These are phyloP conservation scores for Mythimna albipuncta DNA, from an alignment of 2,888 invertebrate genomes.

Conservation along the genomic window DNA sequence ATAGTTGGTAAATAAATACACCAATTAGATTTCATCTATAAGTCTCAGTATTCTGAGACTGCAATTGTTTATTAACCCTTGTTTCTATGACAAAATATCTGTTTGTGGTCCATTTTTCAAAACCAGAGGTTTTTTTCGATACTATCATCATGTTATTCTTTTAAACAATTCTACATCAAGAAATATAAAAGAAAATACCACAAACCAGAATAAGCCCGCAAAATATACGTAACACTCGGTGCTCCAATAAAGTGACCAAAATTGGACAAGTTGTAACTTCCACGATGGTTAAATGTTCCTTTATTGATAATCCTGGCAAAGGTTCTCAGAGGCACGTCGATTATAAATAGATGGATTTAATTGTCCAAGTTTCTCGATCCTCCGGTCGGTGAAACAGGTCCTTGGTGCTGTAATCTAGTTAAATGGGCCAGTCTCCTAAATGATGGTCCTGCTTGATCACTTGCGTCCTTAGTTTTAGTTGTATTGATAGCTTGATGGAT, in stretches of 20 bases:
- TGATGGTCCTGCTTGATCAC: constrained; percentile 48
- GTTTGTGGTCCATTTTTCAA: not conserved
- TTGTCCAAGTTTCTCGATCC: constrained; percentile 65
- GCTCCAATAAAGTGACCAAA: constrained; percentile 69
- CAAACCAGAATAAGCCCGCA: constrained; percentile 55
- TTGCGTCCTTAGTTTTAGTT: constrained; percentile 41
- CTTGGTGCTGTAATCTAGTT: constrained; percentile 62
- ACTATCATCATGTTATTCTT: not conserved
- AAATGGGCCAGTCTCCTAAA: constrained; percentile 57
- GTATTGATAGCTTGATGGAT: constrained; percentile 36
- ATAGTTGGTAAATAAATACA: not conserved
- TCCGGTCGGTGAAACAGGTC: constrained; percentile 51
- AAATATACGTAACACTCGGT: constrained; percentile 59
- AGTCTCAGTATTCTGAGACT: no score
- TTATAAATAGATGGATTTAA: constrained; percentile 69
- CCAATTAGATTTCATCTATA: not conserved
- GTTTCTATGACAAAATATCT: not conserved
- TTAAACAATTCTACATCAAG: not conserved
- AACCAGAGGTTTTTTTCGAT: no score
- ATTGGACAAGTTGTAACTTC: constrained; percentile 65
- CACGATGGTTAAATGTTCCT: constrained; percentile 64
- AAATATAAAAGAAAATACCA: constrained; percentile 3
- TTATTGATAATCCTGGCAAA: constrained; percentile 66
- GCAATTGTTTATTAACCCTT: not conserved
- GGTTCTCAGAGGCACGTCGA: constrained; percentile 60